Percentiles rank a stretch among this genome's conserved stretches.
These are phyloP conservation scores for Polyommatus icarus DNA, from an alignment of 2,888 invertebrate species.

Conservation along the genomic window DNA sequence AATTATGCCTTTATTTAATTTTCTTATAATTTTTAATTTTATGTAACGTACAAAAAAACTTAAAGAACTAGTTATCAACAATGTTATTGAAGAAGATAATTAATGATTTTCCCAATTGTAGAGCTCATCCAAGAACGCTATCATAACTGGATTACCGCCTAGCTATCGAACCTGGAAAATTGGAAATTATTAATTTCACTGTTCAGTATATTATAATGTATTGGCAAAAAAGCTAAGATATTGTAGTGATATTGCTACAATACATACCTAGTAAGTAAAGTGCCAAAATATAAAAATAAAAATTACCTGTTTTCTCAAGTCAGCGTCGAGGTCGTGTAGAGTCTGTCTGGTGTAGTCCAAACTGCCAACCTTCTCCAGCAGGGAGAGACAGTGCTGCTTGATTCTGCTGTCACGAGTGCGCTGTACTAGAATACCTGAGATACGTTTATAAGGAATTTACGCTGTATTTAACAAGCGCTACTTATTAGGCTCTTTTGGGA, in stretches of 20 bases:
- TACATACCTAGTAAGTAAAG: no score
- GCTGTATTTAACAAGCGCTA: no score
- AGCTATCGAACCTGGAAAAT: background rate
- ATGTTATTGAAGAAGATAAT: background rate
- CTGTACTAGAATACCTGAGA: conserved; percentile 38
- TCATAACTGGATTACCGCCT: background rate
- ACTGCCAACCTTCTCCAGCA: conserved; percentile 38
- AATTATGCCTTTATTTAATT: no score
- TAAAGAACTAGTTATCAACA: no score
- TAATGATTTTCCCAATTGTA: background rate
- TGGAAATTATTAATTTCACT: background rate
- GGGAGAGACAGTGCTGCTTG: conserved; percentile 37
- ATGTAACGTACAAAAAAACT: no score
- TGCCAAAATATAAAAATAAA: no score
- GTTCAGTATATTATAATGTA: no score
- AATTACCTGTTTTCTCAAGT: conserved; percentile 37
- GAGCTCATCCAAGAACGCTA: background rate
- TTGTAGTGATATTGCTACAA: no score
- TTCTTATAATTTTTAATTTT: no score
- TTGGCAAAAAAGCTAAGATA: no score
- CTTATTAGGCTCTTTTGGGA: no score
- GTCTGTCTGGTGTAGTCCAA: conserved; percentile 37
- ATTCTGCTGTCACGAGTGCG: conserved; percentile 36
- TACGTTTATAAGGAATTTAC: conserved; percentile 17
- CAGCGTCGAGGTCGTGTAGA: conserved; percentile 33